Percentiles rank a stretch among this genome's conserved stretches.
Conservation (phyloP, 2,888 invertebrate species). For the Empis stercorea region DNA sequence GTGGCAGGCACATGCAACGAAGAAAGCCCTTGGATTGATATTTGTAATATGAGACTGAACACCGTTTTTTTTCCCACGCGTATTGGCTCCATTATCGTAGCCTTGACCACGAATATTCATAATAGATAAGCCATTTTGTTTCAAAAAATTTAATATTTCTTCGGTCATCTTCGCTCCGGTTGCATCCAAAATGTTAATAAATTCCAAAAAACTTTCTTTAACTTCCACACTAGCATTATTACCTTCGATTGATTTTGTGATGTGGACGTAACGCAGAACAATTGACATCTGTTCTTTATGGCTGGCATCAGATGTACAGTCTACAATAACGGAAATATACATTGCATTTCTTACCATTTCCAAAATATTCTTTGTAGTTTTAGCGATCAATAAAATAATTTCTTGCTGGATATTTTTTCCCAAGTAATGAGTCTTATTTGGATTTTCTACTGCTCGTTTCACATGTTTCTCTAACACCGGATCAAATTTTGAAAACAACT, state of each 20-base stretch:
- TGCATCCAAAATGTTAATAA: background rate
- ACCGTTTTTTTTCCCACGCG: background rate
- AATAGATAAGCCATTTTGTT: conserved; percentile 6
- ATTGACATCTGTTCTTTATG: background rate
- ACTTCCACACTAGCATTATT: background rate
- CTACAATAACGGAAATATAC: conserved; percentile 2
- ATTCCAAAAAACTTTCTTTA: background rate
- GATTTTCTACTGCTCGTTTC: background rate
- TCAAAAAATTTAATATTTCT: background rate
- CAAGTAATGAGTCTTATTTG: background rate
- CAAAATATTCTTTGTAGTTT: background rate
- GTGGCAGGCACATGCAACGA: conserved; percentile 5
- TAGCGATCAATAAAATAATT: background rate
- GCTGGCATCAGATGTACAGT: background rate
- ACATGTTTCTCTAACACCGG: background rate
- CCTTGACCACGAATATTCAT: conserved; percentile 6
- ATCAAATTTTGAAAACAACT: background rate
- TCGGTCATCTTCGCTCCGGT: background rate
- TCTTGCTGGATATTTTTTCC: conserved; percentile 4
- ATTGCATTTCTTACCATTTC: conserved; percentile 1
- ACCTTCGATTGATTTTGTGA: background rate
- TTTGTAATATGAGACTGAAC: background rate
- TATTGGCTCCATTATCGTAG: background rate
- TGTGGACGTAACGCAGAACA: background rate
- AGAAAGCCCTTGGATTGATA: conserved; percentile 9